Percentiles rank a stretch among this genome's conserved stretches.
Evolutionary conservation across 2,113 vertebrate species (phyloP).

Genomic region (Mesembrinibis cayennensis): DNA sequence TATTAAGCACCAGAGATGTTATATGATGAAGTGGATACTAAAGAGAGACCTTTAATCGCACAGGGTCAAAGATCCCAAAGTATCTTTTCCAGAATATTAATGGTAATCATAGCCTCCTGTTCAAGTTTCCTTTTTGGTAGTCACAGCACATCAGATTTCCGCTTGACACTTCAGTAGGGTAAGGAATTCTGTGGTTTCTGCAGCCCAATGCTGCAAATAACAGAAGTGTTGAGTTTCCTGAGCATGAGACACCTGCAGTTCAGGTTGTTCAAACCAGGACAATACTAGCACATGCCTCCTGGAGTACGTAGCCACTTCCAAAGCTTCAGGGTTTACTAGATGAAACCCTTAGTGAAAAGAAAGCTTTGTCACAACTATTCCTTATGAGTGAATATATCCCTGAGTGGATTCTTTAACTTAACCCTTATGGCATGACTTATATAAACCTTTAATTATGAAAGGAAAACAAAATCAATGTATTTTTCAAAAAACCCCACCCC

Average conservation of each 20-base stretch:
- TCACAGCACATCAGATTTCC: background rate
- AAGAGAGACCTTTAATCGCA: background rate
- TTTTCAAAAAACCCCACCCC: accelerated
- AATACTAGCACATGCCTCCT: accelerated
- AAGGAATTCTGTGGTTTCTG: background rate
- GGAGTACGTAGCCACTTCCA: background rate
- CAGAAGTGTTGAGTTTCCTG: background rate
- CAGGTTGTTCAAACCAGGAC: background rate
- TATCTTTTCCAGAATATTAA: background rate
- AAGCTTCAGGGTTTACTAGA: background rate
- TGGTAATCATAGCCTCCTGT: background rate
- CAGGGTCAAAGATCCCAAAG: background rate
- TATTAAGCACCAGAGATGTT: background rate
- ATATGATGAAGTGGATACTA: background rate
- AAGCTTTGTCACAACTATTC: background rate
- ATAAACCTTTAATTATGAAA: background rate
- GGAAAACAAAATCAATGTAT: background rate
- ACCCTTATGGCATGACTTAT: background rate
- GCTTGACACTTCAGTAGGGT: background rate
- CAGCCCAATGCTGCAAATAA: background rate
- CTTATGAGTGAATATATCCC: background rate
- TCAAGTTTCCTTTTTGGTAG: background rate
- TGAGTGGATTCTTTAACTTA: background rate
- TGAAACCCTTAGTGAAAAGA: background rate
- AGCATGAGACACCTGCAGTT: background rate